phyloP scores from a whole-genome alignment of 2,113 vertebrate genomes.

The Hepsetus odoe region DNA sequence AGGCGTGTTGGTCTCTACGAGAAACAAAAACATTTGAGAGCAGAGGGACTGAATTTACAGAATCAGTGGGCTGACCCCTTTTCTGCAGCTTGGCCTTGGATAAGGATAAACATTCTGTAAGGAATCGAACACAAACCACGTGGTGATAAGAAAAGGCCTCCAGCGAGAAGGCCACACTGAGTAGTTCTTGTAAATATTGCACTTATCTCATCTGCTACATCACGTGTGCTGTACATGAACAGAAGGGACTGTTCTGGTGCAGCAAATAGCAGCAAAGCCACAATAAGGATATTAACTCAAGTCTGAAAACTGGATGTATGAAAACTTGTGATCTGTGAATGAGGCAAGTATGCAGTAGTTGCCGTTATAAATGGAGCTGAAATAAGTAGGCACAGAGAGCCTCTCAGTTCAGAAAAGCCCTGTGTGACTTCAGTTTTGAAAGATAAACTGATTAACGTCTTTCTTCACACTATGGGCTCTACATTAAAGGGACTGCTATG shows the following conservation, averaged over 20 bases:
- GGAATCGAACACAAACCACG: background rate
- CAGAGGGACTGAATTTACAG: background rate
- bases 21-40: background rate
- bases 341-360: background rate
- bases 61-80: background rate
- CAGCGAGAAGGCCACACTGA: background rate
- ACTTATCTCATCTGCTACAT: background rate
- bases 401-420: too few relatives aligned
- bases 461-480: too few relatives aligned
- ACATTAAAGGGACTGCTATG: background rate
- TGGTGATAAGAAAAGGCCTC: background rate
- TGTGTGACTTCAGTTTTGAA: too few relatives aligned
- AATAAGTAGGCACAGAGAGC: background rate
- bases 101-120: conserved; percentile 5
- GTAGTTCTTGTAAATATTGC: conserved; percentile 16
- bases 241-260: background rate
- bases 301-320: too few relatives aligned
- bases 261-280: background rate
- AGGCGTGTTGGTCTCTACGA: conserved; percentile 49
- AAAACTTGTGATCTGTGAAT: background rate
- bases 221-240: background rate
- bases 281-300: background rate
- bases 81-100: background rate
- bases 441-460: too few relatives aligned
- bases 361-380: too few relatives aligned